phyloP scores from a whole-genome alignment of 37 sponge, comb jelly and placozoan genomes.

The Bolinopsis microptera region DNA sequence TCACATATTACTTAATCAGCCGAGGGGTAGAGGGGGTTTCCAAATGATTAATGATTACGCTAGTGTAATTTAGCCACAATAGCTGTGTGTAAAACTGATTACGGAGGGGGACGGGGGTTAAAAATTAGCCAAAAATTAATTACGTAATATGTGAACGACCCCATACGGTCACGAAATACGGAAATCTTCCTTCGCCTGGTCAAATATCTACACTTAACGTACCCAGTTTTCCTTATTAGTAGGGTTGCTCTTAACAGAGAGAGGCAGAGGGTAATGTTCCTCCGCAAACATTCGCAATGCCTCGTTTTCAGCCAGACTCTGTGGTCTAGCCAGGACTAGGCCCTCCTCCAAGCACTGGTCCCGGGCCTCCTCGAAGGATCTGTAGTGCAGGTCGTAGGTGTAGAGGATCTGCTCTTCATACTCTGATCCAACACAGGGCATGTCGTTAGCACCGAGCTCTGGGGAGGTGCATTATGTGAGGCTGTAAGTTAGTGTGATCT shows the following conservation, averaged over 20 bases:
- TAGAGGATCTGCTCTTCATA: background rate
- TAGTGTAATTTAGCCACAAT: no score
- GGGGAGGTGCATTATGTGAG: background rate
- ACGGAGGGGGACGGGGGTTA: no score
- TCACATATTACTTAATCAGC: no score
- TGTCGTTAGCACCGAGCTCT: background rate
- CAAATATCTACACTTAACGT: background rate
- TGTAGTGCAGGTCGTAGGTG: background rate
- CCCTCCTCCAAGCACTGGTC: background rate
- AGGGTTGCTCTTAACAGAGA: background rate
- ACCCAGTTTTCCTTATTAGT: background rate
- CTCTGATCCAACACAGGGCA: background rate
- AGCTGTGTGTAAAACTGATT: no score
- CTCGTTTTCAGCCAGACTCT: background rate
- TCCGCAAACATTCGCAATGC: background rate
- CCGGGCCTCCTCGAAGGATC: constrained; percentile 8
- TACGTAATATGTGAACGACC: no score
- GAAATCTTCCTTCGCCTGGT: no score
- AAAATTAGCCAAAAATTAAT: no score
- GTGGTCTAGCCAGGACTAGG: background rate
- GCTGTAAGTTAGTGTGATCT: background rate
- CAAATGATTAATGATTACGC: no score
- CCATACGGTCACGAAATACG: no score
- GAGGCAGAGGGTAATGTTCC: constrained; percentile 2
- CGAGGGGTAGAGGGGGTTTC: no score